These are phyloP conservation scores for Archips crataeganus DNA, from an alignment of 2,888 invertebrate genomes.

Conservation along the genomic window DNA sequence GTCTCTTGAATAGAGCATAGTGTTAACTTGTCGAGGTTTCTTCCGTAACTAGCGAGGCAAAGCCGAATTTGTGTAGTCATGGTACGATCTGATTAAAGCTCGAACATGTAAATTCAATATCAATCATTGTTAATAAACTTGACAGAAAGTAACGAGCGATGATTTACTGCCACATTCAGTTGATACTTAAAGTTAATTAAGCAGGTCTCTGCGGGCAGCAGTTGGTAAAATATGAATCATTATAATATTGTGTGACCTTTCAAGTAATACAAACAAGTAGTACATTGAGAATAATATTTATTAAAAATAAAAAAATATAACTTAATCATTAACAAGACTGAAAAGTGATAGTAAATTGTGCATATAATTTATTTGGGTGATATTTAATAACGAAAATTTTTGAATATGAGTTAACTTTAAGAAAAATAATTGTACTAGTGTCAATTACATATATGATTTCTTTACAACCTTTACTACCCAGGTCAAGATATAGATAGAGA, in stretches of 20 bases:
- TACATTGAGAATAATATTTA: constrained; percentile 1
- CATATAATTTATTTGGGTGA: constrained; percentile 4
- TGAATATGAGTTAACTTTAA: background rate
- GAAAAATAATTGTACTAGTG: background rate
- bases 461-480: background rate
- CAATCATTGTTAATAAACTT: constrained; percentile 34
- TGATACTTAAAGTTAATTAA: background rate
- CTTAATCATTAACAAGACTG: constrained; percentile 7
- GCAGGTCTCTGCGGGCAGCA: too few relatives aligned
- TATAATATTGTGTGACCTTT: background rate
- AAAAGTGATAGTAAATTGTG: background rate
- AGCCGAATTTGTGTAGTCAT: constrained; percentile 22
- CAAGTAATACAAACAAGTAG: background rate
- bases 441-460: background rate
- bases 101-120: constrained; percentile 34
- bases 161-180: constrained; percentile 1
- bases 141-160: constrained; percentile 7
- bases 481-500: constrained; percentile 3
- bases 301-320: constrained; percentile 2
- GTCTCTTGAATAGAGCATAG: constrained; percentile 36
- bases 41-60: constrained; percentile 1
- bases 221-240: background rate
- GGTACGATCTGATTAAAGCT: constrained; percentile 27
- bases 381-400: background rate
- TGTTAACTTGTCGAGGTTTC: constrained; percentile 12